Evolutionary conservation across 2,113 vertebrate species (phyloP).

Genomic region (Clupea harengus): DNA sequence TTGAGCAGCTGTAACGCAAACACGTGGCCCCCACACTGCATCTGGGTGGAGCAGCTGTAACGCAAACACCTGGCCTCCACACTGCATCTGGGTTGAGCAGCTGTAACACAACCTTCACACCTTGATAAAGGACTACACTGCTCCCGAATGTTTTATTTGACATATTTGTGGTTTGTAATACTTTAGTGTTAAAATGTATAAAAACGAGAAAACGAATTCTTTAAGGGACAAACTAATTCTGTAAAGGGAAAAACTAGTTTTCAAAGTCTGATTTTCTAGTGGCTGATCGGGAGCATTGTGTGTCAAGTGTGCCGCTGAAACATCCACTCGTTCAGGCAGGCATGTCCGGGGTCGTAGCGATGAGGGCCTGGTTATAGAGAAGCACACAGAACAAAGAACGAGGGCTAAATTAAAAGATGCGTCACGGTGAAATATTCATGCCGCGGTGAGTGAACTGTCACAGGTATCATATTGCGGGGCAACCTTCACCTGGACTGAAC

Average conservation of each 20-base stretch:
- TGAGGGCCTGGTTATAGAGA: conserved; percentile 4
- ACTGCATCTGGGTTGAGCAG: not conserved
- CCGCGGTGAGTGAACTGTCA: conserved; percentile 60
- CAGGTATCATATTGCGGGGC: conserved; percentile 61
- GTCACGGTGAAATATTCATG: conserved; percentile 64
- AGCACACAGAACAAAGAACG: conserved; percentile 25
- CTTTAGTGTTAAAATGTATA: no score
- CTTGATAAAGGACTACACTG: not conserved
- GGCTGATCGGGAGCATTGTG: not conserved
- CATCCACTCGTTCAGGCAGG: not conserved
- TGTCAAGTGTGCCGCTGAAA: conserved; percentile 10
- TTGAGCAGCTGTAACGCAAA: no score
- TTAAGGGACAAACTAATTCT: no score
- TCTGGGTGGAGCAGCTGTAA: not conserved
- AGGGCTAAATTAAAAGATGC: conserved; percentile 47
- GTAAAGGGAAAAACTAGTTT: not conserved
- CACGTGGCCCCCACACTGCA: no score
- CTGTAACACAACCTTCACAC: not conserved
- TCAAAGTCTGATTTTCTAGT: not conserved
- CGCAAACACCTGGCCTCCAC: not conserved
- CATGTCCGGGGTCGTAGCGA: not conserved
- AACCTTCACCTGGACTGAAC: conserved; percentile 55
- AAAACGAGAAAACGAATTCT: not conserved
- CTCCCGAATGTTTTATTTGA: not conserved
- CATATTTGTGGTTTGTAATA: not conserved